Evolutionary conservation across 2,113 vertebrate genomes (phyloP).

Genomic region (Sitta europaea): DNA sequence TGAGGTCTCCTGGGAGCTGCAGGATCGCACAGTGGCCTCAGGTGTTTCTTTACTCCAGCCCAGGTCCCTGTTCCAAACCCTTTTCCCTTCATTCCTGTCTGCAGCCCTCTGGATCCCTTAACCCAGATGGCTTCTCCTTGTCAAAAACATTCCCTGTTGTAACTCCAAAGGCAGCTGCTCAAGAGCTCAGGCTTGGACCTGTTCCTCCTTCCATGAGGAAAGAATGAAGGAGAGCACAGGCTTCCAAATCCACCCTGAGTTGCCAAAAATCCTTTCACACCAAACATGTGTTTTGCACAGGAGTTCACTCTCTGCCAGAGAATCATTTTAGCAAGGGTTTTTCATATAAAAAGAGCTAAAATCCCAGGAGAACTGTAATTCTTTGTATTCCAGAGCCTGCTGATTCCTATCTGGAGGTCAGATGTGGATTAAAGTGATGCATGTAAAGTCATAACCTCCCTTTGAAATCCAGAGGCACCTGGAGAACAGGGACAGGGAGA

Average conservation of each 20-base stretch:
- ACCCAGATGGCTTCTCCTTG: slow-evolving; percentile 50
- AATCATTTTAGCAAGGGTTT: background rate
- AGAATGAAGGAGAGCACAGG: background rate
- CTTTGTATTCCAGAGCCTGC: background rate
- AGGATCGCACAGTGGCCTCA: slow-evolving; percentile 1
- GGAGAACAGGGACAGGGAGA: background rate
- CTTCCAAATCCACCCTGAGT: background rate
- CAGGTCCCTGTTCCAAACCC: background rate
- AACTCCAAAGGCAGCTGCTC: slow-evolving; percentile 45
- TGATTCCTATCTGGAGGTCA: background rate
- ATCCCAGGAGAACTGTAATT: background rate
- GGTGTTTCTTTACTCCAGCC: background rate
- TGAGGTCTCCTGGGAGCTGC: background rate
- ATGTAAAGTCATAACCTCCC: background rate
- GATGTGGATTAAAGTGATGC: background rate
- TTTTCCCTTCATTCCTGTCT: slow-evolving; percentile 1
- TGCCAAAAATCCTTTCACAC: slow-evolving; percentile 19
- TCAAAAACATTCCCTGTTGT: slow-evolving; percentile 25
- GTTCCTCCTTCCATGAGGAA: slow-evolving; percentile 28
- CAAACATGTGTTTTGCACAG: background rate
- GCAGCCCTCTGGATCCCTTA: slow-evolving; percentile 11
- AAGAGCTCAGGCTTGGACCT: background rate
- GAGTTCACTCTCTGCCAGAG: background rate
- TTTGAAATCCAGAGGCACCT: background rate
- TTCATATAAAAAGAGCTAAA: background rate